Evolutionary conservation across 2,888 invertebrate genomes (phyloP), one percentile per base, ranked within the genome.

Genomic region (Anagyrus pseudococci): DNA sequence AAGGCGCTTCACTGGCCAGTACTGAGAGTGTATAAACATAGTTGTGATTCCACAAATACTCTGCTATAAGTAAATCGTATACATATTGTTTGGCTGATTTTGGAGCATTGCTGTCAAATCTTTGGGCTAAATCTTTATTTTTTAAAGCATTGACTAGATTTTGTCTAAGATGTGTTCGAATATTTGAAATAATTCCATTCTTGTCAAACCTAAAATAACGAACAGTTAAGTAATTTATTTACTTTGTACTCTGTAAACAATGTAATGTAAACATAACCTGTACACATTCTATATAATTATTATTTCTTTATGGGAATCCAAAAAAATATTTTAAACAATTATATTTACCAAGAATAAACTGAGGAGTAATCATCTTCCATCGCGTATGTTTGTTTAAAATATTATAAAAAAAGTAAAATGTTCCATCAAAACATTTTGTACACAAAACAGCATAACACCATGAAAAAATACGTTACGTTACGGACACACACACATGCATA

Each of bases 81-180:
- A 81, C 70, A 29, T 81, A 80, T 48, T 81, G 80, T 48, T 78
- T 79, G 0, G 79, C 79, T 41, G 78, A 77, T 63, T 72, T 78
- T 3, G 73, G 72, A 25, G 60, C 62, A 29, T 50, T 64, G 3
- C 60, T 70, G 1, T 67, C 69, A 17, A 69, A 73, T 55, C 68
- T 75, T 19, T 79, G 59, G 23, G 69, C 65, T 7, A 71, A 62
- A 49, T 79, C 76, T 66, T 73, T 77, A 40, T 64, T 72, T 66
- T 76, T 77, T 33, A 81, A 69, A n/a, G 79, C 78, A 25, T 75
- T 76, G 33, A 81, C 75, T 57, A 81, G 70, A 68, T 79, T 79
- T 50, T 77, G 76, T 19, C 80, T 76, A 22, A 81, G 73, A 56
- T 79, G 77, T 2, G 79, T 79, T 54, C 80, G 74, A 33, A 81